Evolutionary conservation across 2,113 vertebrate species (phyloP).

Genomic region (Seriola rivoliana): DNA sequence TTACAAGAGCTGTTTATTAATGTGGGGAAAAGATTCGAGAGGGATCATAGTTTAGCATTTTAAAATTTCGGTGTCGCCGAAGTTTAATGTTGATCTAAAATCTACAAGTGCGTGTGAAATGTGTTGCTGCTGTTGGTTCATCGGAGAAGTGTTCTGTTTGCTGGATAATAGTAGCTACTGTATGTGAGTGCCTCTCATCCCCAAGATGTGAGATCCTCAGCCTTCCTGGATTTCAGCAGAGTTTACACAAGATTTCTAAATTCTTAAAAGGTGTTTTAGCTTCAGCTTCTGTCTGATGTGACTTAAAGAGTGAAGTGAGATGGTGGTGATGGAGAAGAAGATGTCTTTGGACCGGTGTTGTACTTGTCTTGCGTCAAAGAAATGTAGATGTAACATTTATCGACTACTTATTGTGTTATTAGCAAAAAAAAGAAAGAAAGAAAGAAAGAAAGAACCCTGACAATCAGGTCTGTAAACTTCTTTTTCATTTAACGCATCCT

Average conservation of each 20-base stretch:
- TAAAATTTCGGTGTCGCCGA: not conserved
- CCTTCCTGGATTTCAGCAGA: not conserved
- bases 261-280: conserved; percentile 13
- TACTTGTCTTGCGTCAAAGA: conserved; percentile 63
- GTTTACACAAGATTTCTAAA: conserved; percentile 19
- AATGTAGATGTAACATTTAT: conserved; percentile 60
- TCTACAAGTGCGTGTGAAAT: conserved; percentile 8
- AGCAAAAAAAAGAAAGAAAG: conserved; percentile 14
- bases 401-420: conserved; percentile 48
- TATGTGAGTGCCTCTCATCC: conserved; percentile 59
- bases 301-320: conserved; percentile 7
- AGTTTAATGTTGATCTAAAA: conserved; percentile 21
- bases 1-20: not conserved
- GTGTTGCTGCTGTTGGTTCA: conserved; percentile 35
- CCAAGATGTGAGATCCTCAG: conserved; percentile 25
- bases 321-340: conserved; percentile 15
- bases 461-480: conserved; percentile 63
- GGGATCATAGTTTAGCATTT: not conserved
- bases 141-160: conserved; percentile 32
- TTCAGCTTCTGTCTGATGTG: conserved; percentile 32
- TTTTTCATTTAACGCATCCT: conserved; percentile 24
- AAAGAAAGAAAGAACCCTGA: conserved; percentile 48
- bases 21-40: not conserved
- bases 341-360: conserved; percentile 48
- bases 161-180: conserved; percentile 8